Conservation (phyloP, 2,113 vertebrate genomes). For the Cyphomyrus discorhynchus region DNA sequence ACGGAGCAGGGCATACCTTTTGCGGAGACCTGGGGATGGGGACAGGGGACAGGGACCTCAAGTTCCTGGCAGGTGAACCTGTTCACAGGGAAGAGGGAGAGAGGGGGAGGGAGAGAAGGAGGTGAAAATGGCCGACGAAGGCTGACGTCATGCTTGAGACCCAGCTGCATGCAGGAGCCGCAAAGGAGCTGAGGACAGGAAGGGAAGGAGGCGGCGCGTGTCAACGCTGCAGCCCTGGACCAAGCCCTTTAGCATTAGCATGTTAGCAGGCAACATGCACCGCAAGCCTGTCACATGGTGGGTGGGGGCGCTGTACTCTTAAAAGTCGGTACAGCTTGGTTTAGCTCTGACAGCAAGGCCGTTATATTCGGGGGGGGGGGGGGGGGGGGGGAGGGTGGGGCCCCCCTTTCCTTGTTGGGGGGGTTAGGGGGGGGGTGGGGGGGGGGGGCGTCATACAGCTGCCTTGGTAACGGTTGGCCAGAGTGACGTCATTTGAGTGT, state of each 20-base stretch:
- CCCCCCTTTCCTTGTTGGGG: neutral
- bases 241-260: conserved; percentile 47
- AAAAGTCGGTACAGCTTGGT: neutral
- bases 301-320: neutral
- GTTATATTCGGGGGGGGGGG: conserved; percentile 14
- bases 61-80: conserved; percentile 86
- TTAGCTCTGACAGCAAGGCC: neutral
- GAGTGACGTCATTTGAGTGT: neutral
- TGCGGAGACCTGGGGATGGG: conserved; percentile 82
- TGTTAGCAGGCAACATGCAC: conserved; percentile 27
- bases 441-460: neutral
- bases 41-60: conserved; percentile 75
- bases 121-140: neutral
- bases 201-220: neutral
- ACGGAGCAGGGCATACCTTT: conserved; percentile 69
- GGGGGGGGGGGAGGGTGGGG: conserved; percentile 16
- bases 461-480: neutral
- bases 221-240: conserved; percentile 36
- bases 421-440: too few species aligned
- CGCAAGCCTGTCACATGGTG: neutral
- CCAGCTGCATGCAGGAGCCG: neutral
- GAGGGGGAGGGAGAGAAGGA: too few species aligned
- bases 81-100: conserved; percentile 38
- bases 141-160: neutral
- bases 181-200: neutral